These are phyloP conservation scores for Anguilla megastoma DNA, from an alignment of 2,797 vertebrate species.

Conservation along the genomic window DNA sequence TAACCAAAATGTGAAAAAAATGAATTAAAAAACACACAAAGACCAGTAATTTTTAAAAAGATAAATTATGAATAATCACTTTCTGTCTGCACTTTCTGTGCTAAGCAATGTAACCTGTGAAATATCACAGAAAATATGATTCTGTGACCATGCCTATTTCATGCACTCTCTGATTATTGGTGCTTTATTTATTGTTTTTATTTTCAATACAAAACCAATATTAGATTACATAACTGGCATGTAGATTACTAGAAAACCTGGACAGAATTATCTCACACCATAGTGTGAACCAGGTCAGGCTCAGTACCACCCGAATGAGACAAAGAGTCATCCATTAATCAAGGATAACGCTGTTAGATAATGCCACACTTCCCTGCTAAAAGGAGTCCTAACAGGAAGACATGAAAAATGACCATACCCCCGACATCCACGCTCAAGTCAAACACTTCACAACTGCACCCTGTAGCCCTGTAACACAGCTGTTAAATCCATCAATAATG, in stretches of 20 bases:
- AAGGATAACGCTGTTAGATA: background rate
- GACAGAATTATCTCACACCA: background rate
- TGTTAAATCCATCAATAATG: background rate
- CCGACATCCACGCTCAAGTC: background rate
- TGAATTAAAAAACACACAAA: background rate
- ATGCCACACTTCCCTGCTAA: background rate
- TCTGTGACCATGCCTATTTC: no score
- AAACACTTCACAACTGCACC: background rate
- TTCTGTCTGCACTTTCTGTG: background rate
- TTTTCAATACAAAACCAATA: background rate
- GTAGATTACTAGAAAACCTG: background rate
- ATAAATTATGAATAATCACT: background rate
- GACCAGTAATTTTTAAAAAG: background rate
- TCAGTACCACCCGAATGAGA: background rate
- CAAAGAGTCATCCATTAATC: background rate
- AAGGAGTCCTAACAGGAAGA: background rate
- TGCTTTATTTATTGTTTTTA: slow-evolving; percentile 24
- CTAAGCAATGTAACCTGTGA: no score
- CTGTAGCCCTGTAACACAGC: background rate
- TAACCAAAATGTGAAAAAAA: background rate
- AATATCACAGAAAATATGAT: no score
- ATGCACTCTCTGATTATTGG: no score
- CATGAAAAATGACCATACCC: background rate
- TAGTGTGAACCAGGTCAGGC: background rate
- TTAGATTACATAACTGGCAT: background rate